Base-by-base conservation (phyloP, 2,888 invertebrate species). In the Tigriopus californicus region DNA sequence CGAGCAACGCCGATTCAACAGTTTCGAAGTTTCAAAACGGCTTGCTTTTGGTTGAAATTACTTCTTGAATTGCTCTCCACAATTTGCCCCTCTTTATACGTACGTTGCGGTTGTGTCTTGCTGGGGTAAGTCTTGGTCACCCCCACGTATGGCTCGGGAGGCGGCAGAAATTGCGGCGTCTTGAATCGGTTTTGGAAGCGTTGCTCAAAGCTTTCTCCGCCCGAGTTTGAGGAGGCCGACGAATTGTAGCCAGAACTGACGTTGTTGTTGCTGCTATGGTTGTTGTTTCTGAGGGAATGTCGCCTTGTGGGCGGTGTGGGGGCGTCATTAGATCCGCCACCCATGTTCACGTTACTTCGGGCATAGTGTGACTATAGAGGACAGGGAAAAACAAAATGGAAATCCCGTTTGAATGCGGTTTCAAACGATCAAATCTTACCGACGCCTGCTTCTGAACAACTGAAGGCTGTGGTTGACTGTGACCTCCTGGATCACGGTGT, bases 131-230 rank as follows among this genome's bases (percentile, higher is more conserved):
- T 53, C 11, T 53, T 53, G 15, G 22, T 15, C 22, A 24, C 22
- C 15, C 40, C 33, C 6, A 22, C 33, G 11, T 33, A 53, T 33
- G 54, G 54, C 41, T 53, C 54, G 13, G 54, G 54, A 22, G 54
- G 54, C n/a, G 54, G 54, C 33, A 53, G 40, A 33, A 25, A 53
- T 40, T 53, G 54, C 24, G 40, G 54, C 3, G 54, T n/a, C 54
- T 53, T 53, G 41, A 53, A 53, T 18, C 24, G 22, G 24, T 22
- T 15, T 13, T 24, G 13, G 18, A 53, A 53, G n/a, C 40, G 24
- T 24, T 13, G 33, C 18, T 53, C 54, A 18, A 53, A 53, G 18
- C 33, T 53, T n/a, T 53, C 54, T 25, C 25, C 54, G 24, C n/a
- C 15, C 33, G 40, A 53, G 10, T 33, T 33, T 33, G 33, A 33